Percentiles rank a stretch among this genome's conserved stretches.
These are phyloP conservation scores for Campopleginae sp. DNA, from an alignment of 2,888 invertebrate genomes.

Conservation along the genomic window DNA sequence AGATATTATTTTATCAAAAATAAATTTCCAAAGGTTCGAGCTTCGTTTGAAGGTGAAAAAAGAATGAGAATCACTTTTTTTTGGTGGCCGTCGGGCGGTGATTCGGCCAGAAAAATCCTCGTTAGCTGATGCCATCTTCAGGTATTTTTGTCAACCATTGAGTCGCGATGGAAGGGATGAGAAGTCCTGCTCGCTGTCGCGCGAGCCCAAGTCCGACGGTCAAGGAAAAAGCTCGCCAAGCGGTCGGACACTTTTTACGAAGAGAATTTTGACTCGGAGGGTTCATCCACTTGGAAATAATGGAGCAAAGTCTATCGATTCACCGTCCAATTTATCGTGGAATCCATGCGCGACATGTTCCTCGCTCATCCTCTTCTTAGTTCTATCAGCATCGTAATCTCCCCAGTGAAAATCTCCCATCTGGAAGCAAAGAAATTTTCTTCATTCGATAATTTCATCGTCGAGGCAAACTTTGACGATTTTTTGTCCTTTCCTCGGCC, in stretches of 20 bases:
- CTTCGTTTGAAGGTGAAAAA: constrained; percentile 8
- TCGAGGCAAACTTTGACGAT: constrained; percentile 50
- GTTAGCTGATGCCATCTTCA: constrained; percentile 76
- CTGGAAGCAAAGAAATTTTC: constrained; percentile 62
- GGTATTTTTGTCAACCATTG: constrained; percentile 64
- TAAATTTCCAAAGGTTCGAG: constrained; percentile 26
- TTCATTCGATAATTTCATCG: constrained; percentile 55
- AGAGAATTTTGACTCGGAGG: constrained; percentile 39
- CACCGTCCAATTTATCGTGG: constrained; percentile 51
- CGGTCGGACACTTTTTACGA: constrained; percentile 38
- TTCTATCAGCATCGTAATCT: constrained; percentile 17
- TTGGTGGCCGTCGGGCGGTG: constrained; percentile 54
- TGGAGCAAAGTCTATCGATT: constrained; percentile 36
- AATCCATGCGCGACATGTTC: constrained; percentile 30
- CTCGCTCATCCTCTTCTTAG: constrained; percentile 13
- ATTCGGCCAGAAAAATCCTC: constrained; percentile 64
- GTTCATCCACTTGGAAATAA: constrained; percentile 49
- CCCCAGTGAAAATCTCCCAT: constrained; percentile 39
- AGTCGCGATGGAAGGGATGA: constrained; percentile 54
- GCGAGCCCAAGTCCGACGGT: constrained; percentile 64
- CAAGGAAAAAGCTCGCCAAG: constrained; percentile 26
- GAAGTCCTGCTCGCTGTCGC: constrained; percentile 28
- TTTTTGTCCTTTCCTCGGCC: constrained; percentile 20
- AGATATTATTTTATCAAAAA: neutral
- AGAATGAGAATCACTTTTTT: constrained; percentile 38